These are phyloP conservation scores for Coreoperca whiteheadi DNA, from an alignment of 2,113 vertebrate genomes.

Conservation along the genomic window DNA sequence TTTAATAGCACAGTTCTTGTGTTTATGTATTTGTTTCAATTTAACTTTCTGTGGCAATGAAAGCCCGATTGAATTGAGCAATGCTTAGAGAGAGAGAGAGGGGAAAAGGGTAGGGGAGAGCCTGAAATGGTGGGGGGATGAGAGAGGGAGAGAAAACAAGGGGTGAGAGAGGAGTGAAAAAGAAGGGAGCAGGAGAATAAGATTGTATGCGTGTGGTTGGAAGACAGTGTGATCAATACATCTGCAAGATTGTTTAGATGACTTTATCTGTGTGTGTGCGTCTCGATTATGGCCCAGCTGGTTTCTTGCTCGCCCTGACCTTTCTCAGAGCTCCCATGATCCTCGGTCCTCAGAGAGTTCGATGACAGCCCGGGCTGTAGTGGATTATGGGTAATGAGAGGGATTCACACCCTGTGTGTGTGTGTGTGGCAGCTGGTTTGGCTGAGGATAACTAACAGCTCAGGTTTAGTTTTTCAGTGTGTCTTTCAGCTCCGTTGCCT, in stretches of 20 bases:
- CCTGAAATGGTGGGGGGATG: no score
- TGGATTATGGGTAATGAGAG: slow-evolving; percentile 69
- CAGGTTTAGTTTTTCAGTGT: slow-evolving; percentile 1
- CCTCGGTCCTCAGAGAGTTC: slow-evolving; percentile 43
- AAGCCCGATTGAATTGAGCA: no score
- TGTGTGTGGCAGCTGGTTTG: neutral
- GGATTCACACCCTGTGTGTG: slow-evolving; percentile 38
- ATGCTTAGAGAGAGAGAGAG: neutral
- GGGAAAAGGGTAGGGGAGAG: neutral
- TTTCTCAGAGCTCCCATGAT: slow-evolving; percentile 63
- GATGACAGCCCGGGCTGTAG: slow-evolving; percentile 49
- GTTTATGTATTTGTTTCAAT: no score
- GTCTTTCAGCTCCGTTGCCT: no score
- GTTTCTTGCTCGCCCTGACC: slow-evolving; percentile 49
- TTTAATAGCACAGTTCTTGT: no score
- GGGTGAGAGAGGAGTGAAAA: neutral
- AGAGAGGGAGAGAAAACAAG: neutral
- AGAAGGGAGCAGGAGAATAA: no score
- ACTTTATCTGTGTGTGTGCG: neutral
- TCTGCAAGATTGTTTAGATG: slow-evolving; percentile 11
- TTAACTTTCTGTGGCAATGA: no score
- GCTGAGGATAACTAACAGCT: neutral
- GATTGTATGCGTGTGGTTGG: neutral
- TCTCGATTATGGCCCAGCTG: slow-evolving; percentile 8
- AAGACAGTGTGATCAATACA: slow-evolving; percentile 32